These are phyloP conservation scores for Dallia pectoralis DNA, from an alignment of 2,797 vertebrate species.

Conservation along the genomic window DNA sequence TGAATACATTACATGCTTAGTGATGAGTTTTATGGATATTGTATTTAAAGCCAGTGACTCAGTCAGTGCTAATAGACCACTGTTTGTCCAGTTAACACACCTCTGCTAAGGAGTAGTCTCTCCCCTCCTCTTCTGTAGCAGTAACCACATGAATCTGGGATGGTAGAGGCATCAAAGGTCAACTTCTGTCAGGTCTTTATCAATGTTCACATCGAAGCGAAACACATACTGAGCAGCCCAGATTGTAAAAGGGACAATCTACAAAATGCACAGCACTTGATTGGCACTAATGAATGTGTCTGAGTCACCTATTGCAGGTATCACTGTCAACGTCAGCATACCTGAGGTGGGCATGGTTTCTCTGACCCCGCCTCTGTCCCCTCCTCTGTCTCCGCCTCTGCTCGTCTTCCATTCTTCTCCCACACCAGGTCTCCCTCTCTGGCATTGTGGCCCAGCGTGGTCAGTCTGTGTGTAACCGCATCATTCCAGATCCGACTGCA, in stretches of 20 bases:
- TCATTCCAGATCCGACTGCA: constrained; percentile 87
- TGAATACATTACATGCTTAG: background rate
- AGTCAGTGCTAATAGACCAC: background rate
- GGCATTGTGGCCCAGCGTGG: constrained; percentile 74
- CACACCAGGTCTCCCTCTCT: constrained; percentile 87
- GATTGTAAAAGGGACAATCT: background rate
- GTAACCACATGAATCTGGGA: constrained; percentile 75
- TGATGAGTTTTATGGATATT: background rate
- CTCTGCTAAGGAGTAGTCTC: constrained; percentile 64
- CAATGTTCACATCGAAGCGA: background rate
- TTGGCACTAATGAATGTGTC: no score
- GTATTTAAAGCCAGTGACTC: background rate
- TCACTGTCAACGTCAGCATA: constrained; percentile 18
- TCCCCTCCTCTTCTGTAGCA: constrained; percentile 58
- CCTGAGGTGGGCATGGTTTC: constrained; percentile 50
- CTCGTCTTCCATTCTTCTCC: constrained; percentile 37
- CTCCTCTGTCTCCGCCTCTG: constrained; percentile 62
- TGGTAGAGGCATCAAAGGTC: background rate
- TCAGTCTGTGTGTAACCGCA: constrained; percentile 81
- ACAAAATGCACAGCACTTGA: no score
- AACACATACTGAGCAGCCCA: background rate
- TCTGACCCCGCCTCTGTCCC: constrained; percentile 24
- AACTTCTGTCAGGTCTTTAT: background rate
- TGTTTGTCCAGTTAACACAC: constrained; percentile 44
- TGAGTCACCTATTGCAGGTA: no score